A percentile compares a stretch with the other conserved stretches of the same genome.
Evolutionary conservation across 1,140 invertebrate genomes (phyloP).

Genomic region (Danaus melanippus): DNA sequence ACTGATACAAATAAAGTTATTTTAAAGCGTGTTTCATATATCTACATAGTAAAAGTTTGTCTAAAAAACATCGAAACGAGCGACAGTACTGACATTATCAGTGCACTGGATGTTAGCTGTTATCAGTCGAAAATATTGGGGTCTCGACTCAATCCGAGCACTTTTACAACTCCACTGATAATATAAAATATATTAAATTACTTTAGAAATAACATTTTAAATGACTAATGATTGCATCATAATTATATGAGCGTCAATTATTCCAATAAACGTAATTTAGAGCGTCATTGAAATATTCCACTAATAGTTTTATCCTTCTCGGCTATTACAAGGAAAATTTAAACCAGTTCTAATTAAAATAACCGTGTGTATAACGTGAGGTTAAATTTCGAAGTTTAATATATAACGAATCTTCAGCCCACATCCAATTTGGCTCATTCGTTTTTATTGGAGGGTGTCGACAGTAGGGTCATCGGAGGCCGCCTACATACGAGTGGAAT

Average conservation of each 20-base stretch:
- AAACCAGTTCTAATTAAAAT: neutral
- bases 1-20: constrained; percentile 20
- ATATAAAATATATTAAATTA: no score
- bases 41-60: constrained; percentile 1
- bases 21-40: constrained; percentile 30
- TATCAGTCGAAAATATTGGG: constrained; percentile 10
- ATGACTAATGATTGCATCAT: no score
- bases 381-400: neutral
- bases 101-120: constrained; percentile 3
- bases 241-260: no score
- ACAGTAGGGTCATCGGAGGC: constrained; percentile 29
- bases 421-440: constrained; percentile 33
- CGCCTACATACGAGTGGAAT: constrained; percentile 24
- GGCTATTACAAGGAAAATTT: constrained; percentile 7
- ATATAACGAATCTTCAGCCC: constrained; percentile 16
- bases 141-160: neutral
- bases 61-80: constrained; percentile 3
- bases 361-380: no score
- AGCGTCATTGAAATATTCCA: no score
- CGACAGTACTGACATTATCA: constrained; percentile 9
- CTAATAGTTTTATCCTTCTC: neutral
- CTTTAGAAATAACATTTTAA: no score
- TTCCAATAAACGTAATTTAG: no score
- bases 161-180: no score
- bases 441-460: constrained; percentile 26